Conservation (phyloP, 2,888 invertebrate genomes). For the Cantharis rufa region DNA sequence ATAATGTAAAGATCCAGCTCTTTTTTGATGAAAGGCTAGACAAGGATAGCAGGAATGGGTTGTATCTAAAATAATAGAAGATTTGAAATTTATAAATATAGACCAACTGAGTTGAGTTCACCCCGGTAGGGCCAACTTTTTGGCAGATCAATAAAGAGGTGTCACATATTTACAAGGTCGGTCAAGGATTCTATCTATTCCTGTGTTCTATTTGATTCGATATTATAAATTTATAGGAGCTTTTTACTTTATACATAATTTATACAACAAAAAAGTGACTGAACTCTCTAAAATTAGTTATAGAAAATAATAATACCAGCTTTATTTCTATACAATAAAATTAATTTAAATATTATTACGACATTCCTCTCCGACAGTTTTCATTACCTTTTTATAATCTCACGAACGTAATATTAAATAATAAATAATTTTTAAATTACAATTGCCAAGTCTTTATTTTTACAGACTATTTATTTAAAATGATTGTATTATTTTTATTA, state of each 20-base stretch:
- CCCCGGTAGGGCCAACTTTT: slow-evolving; percentile 8
- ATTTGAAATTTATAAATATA: background rate
- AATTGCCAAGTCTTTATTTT: background rate
- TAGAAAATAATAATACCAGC: background rate
- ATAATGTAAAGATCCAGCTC: background rate
- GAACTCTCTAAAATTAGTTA: background rate
- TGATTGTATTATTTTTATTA: background rate
- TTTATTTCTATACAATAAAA: background rate
- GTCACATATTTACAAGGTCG: slow-evolving; percentile 15
- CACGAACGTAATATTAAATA: background rate
- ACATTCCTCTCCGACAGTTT: background rate
- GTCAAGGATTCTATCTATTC: slow-evolving; percentile 10
- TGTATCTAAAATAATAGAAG: background rate
- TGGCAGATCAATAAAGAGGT: slow-evolving; percentile 16
- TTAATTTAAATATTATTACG: background rate
- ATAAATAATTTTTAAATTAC: background rate
- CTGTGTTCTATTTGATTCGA: background rate
- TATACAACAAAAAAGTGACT: background rate
- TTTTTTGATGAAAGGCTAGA: background rate
- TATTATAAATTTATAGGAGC: background rate
- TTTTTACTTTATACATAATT: background rate
- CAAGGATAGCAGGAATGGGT: background rate
- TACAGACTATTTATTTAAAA: background rate
- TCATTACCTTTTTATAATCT: background rate
- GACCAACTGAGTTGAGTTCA: background rate